Evolutionary conservation across 2,888 invertebrate species (phyloP).

Genomic region (Hypsopygia costalis): DNA sequence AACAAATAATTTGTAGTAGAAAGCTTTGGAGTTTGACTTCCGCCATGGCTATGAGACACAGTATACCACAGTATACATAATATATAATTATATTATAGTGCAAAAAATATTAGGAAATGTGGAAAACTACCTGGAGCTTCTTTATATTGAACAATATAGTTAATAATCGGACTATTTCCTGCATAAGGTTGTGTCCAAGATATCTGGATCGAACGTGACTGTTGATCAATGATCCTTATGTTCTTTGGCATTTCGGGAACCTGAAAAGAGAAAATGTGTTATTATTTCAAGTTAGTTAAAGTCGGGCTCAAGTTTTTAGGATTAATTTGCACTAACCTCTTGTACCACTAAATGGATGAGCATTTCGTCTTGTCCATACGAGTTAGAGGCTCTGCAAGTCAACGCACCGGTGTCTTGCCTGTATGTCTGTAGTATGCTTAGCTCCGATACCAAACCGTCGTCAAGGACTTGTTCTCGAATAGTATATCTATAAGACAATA

Average conservation of each 20-base stretch:
- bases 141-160: conserved; percentile 94
- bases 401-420: conserved; percentile 94
- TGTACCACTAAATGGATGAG: conserved; percentile 94
- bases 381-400: conserved; percentile 92
- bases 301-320: no score
- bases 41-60: no score
- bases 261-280: conserved; percentile 60
- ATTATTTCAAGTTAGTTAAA: neutral
- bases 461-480: conserved; percentile 88
- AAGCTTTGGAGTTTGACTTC: no score
- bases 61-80: no score
- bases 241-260: conserved; percentile 94
- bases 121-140: conserved; percentile 90
- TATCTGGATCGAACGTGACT: conserved; percentile 90
- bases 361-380: conserved; percentile 95
- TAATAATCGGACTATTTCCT: conserved; percentile 93
- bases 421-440: conserved; percentile 91
- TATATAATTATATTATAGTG: no score
- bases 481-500: conserved; percentile 78
- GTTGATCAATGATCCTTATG: conserved; percentile 90
- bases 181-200: conserved; percentile 95
- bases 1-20: no score
- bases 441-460: conserved; percentile 91
- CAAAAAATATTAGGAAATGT: no score
- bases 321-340: conserved; percentile 74